These are phyloP conservation scores for Acanthoscelides obtectus DNA, from an alignment of 2,888 invertebrate species.

Conservation along the genomic window DNA sequence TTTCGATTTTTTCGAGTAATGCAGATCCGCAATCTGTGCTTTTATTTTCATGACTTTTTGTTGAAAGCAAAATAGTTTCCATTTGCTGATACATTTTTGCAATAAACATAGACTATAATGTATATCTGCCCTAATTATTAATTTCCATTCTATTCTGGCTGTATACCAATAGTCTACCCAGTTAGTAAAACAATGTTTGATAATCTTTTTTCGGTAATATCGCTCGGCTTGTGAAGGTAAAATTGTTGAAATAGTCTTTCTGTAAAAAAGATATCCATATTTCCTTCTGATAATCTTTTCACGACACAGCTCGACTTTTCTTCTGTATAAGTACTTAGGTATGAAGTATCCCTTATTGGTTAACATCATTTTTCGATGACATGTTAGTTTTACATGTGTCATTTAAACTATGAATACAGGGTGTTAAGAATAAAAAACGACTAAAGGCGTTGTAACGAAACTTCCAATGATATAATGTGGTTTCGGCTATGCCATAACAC, in stretches of 20 bases:
- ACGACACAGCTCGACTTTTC: slow-evolving; percentile 26
- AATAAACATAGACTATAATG: slow-evolving; percentile 29
- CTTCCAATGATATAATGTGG: too few species aligned
- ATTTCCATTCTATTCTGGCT: slow-evolving; percentile 32
- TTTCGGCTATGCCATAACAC: too few species aligned
- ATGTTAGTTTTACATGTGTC: neutral
- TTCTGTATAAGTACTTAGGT: slow-evolving; percentile 26
- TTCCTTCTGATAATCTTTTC: slow-evolving; percentile 30
- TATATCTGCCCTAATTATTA: slow-evolving; percentile 31
- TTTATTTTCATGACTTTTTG: slow-evolving; percentile 22
- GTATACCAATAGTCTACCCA: slow-evolving; percentile 30
- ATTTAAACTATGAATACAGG: neutral
- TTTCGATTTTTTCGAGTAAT: slow-evolving; percentile 25
- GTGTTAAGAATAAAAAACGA: too few species aligned
- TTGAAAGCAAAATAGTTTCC: slow-evolving; percentile 24
- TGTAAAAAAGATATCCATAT: slow-evolving; percentile 33
- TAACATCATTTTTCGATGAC: slow-evolving; percentile 12
- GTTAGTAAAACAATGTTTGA: slow-evolving; percentile 22
- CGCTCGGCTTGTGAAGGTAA: slow-evolving; percentile 29
- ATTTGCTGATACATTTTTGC: slow-evolving; percentile 24
- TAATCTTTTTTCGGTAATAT: slow-evolving; percentile 19
- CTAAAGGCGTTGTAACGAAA: too few species aligned
- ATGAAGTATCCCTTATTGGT: slow-evolving; percentile 19
- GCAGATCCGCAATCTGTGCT: slow-evolving; percentile 24
- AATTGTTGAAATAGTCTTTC: slow-evolving; percentile 30